A percentile compares a stretch with the other conserved stretches of the same genome.
phyloP scores from a whole-genome alignment of 2,797 vertebrate species.

The Megalops cyprinoides region DNA sequence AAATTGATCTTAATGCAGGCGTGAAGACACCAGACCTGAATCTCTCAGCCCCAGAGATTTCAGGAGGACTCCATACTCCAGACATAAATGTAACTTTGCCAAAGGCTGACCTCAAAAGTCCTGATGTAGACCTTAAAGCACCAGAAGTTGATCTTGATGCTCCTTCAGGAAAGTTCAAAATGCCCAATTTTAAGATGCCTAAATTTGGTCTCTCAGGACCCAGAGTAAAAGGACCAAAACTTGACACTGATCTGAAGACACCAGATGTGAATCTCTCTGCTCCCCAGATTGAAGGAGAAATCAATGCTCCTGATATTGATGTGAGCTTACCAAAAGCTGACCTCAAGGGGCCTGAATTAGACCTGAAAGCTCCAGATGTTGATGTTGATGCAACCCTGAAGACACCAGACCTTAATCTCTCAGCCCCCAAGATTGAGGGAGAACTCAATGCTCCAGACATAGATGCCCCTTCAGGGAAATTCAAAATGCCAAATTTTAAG shows the following conservation, averaged over 20 bases:
- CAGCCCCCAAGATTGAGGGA: no score
- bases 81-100: slow-evolving; percentile 42
- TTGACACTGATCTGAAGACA: slow-evolving; percentile 42
- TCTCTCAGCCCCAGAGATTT: slow-evolving; percentile 41
- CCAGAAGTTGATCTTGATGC: slow-evolving; percentile 38
- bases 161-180: slow-evolving; percentile 47
- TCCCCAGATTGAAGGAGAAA: slow-evolving; percentile 54
- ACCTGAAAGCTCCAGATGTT: slow-evolving; percentile 50
- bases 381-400: slow-evolving; percentile 54
- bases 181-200: slow-evolving; percentile 45
- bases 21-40: slow-evolving; percentile 33
- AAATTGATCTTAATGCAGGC: slow-evolving; percentile 42
- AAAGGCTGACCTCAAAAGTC: slow-evolving; percentile 41
- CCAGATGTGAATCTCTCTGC: slow-evolving; percentile 55
- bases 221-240: slow-evolving; percentile 41
- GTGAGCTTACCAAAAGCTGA: slow-evolving; percentile 58
- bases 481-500: slow-evolving; percentile 53
- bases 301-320: slow-evolving; percentile 56
- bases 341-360: slow-evolving; percentile 39
- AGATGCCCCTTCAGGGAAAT: slow-evolving; percentile 55
- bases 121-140: slow-evolving; percentile 38
- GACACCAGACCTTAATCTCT: no score
- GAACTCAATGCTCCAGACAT: no score
- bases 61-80: slow-evolving; percentile 34
- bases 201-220: slow-evolving; percentile 33